These are phyloP conservation scores for Colistium nudipinnis DNA, from an alignment of 2,113 vertebrate species.

Conservation along the genomic window DNA sequence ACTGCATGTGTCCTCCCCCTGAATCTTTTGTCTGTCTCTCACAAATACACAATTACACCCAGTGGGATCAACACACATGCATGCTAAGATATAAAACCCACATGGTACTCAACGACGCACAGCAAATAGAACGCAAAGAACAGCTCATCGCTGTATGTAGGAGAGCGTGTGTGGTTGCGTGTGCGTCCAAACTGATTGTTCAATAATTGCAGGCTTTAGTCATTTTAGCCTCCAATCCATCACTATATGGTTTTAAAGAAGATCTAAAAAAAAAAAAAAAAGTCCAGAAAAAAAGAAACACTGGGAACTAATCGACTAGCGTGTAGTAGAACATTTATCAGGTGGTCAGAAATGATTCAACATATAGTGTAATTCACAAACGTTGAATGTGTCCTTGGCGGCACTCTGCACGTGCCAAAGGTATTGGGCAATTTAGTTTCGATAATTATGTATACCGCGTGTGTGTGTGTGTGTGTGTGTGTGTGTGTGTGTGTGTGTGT, in stretches of 20 bases:
- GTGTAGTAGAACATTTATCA: neutral
- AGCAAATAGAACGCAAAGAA: neutral
- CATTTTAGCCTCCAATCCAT: too few species aligned
- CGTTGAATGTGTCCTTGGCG: too few species aligned
- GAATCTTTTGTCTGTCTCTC: neutral
- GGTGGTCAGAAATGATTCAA: neutral
- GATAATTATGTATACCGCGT: too few species aligned
- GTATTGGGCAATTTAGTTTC: too few species aligned
- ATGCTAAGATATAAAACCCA: neutral
- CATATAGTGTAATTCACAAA: too few species aligned
- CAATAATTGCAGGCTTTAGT: neutral
- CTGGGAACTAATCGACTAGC: neutral
- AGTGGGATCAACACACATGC: neutral
- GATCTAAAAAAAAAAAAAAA: too few species aligned
- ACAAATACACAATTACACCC: slow-evolving; percentile 17
- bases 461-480: slow-evolving; percentile 1
- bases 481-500: neutral
- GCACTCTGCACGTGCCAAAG: too few species aligned
- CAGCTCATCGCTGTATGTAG: neutral
- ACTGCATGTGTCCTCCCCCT: neutral
- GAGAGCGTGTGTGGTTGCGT: slow-evolving; percentile 2
- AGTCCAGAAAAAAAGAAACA: too few species aligned
- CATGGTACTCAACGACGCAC: neutral
- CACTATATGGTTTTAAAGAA: too few species aligned
- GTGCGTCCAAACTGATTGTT: neutral